Evolutionary conservation across 2,888 invertebrate genomes (phyloP).

Genomic region (Carabus problematicus): DNA sequence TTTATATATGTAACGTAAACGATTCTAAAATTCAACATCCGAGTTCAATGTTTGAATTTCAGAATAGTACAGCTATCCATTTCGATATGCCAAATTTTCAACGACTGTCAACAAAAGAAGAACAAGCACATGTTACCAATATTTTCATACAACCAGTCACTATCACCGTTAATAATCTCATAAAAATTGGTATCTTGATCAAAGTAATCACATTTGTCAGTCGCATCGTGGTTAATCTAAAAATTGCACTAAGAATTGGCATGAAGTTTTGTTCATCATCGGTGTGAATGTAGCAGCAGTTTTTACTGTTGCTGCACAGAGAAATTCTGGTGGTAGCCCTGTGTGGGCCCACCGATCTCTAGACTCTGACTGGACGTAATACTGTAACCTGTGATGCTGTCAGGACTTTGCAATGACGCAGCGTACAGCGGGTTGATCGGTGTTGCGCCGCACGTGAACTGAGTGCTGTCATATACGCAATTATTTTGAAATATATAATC

Average conservation of each 20-base stretch:
- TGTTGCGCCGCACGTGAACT: conserved; percentile 71
- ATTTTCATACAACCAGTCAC: conserved; percentile 3
- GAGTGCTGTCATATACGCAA: conserved; percentile 76
- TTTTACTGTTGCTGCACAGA: conserved; percentile 42
- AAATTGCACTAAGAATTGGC: conserved; percentile 39
- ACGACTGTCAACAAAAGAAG: background rate
- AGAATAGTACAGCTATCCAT: background rate
- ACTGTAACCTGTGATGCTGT: conserved; percentile 70
- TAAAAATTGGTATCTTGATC: conserved; percentile 6
- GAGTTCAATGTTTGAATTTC: too few species aligned
- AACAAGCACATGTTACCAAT: background rate
- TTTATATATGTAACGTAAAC: too few species aligned
- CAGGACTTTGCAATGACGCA: conserved; percentile 75
- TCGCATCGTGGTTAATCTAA: conserved; percentile 24
- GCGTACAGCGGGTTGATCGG: conserved; percentile 73
- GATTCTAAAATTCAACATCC: too few species aligned
- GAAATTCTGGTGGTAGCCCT: conserved; percentile 57
- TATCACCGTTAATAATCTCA: background rate
- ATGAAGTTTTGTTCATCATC: conserved; percentile 21
- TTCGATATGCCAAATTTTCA: background rate
- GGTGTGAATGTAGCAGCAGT: background rate
- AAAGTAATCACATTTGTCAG: conserved; percentile 38
- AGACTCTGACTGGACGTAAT: conserved; percentile 61
- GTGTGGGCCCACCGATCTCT: conserved; percentile 56
- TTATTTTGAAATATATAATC: conserved; percentile 80